Evolutionary conservation across 2,113 vertebrate genomes (phyloP), one percentile per base, ranked within the genome.

Genomic region (Salvelinus sp.): DNA sequence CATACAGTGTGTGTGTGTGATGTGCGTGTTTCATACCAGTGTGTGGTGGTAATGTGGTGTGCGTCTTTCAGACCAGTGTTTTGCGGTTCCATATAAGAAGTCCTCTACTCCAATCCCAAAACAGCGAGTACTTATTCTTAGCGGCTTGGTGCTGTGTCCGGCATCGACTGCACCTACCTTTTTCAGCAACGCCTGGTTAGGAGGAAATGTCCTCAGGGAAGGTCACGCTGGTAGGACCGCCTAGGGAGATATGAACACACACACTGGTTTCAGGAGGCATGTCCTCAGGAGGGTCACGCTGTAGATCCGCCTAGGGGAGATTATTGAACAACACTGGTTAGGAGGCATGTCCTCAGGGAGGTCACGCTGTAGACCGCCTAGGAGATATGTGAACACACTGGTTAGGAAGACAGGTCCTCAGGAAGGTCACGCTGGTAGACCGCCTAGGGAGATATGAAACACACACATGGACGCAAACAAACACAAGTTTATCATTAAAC

Each of bases 41-140:
- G 33, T 7, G 1, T 38, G 6, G 33, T 38, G 33, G n/a, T n/a
- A n/a, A n/a, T 30, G 28, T 7, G 33, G 33, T 33, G 4, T 6
- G 5, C 23, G 23, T 23, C 0, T 50, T 28, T 3, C 3, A 0
- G 0, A 5, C 1, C 4, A 5, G 4, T 1, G 30, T 28, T 96
- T 97, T 70, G 96, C 91, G 87, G n/a, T n/a, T 99, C 97, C 92
- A 99, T 95, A 84, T 95, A 95, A 95, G 92, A 98, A 99, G 84
- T 97, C 96, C 76, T 93, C 95, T 28, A 96, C 95, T 48, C 97
- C 96, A 3, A 95, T 87, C 72, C 98, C 98, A 80, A 97, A 97
- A 96, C 14, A 99, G 92, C 7, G 97, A 96, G 76, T 97, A 99
- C 67, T 93, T 87, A 99, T 93, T 93, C 81, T 97, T 95, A 79